Base-by-base conservation (phyloP, 2,113 vertebrate genomes). In the Stercorarius parasiticus region DNA sequence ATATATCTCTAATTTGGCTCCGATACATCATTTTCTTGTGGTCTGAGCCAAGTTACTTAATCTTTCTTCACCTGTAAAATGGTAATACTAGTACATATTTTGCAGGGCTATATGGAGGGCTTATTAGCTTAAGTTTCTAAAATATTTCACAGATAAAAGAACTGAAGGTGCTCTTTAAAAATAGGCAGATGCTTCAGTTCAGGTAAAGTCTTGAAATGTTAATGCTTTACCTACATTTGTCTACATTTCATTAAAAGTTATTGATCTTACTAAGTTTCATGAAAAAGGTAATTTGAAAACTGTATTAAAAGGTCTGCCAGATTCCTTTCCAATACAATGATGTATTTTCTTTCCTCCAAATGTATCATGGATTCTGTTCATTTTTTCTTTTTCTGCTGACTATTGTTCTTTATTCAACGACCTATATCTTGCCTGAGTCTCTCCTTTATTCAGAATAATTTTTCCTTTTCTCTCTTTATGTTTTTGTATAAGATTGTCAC, bases 321-420 rank as follows among this genome's bases (percentile, higher is more conserved):
- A 25, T 32, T 55, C 19, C 17, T 86, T 86, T 90, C 23, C 26
- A 45, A 43, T 21, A 12, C 3, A 79, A 27, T 6, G 3, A 42
- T 43, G 15, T 14, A 16, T 74, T 71, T 87, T 79, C 32, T 72
- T 87, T 29, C 43, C 23, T 82, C 21, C 15, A 53, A 61, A 76
- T 43, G 4, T 20, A 23, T 67, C 26, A 40, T 0, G 3, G 22
- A 62, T 49, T 11, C 5, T 58, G 15, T 9, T n/a, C 3, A 14
- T 40, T 66, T 59, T 47, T 73, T 9, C 5, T 42, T 20, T 79
- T 64, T 5, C 42, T 72, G 12, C 6, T 61, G 11, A 10, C 11
- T 2, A 42, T 85, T 88, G 6, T 19, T 65, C 32, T 73, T 86
- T 40, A 32, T 66, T 87, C 27, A 62, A 36, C 1, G 2, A 55